phyloP scores from a whole-genome alignment of 30 jellyfish, hydroid and myxozoan genomes.

The Cassiopea xamachana region DNA sequence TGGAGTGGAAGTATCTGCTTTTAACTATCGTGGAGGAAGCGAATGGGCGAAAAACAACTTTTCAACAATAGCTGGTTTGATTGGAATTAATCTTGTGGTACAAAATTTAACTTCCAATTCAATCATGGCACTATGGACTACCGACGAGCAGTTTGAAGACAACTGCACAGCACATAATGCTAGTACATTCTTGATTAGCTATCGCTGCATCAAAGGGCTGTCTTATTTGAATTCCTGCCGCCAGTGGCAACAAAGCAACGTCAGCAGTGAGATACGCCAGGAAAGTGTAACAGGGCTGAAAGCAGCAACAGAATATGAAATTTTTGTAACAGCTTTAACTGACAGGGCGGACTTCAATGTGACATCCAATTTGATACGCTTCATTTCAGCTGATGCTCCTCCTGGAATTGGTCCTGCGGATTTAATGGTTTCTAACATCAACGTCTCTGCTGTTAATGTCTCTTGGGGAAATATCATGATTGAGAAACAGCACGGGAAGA shows the following conservation, averaged over 20 bases:
- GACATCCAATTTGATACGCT: conserved; percentile 5
- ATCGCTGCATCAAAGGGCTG: conserved; percentile 35
- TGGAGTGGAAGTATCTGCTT: conserved; percentile 13
- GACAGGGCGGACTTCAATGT: conserved; percentile 26
- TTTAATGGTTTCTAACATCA: background rate
- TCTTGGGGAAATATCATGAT: conserved; percentile 26
- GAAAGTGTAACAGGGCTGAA: conserved; percentile 13
- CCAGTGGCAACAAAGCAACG: background rate
- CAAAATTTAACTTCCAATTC: conserved; percentile 20
- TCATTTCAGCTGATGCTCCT: conserved; percentile 9
- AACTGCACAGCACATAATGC: conserved; percentile 39
- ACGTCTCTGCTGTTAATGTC: conserved; percentile 21
- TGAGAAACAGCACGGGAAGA: conserved; percentile 44
- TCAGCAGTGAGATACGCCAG: background rate
- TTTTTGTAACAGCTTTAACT: conserved; percentile 33
- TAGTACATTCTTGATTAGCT: conserved; percentile 15
- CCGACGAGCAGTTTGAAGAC: conserved; percentile 14
- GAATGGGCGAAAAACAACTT: conserved; percentile 30
- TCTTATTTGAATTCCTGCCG: conserved; percentile 30
- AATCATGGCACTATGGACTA: conserved; percentile 15
- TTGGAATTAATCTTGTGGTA: background rate
- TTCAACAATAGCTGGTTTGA: conserved; percentile 60
- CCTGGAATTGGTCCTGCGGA: conserved; percentile 33
- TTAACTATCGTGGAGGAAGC: conserved; percentile 55
- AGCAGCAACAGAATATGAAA: conserved; percentile 45